These are phyloP conservation scores for Procambarus clarkii DNA, from an alignment of 1,140 invertebrate genomes.

Conservation along the genomic window DNA sequence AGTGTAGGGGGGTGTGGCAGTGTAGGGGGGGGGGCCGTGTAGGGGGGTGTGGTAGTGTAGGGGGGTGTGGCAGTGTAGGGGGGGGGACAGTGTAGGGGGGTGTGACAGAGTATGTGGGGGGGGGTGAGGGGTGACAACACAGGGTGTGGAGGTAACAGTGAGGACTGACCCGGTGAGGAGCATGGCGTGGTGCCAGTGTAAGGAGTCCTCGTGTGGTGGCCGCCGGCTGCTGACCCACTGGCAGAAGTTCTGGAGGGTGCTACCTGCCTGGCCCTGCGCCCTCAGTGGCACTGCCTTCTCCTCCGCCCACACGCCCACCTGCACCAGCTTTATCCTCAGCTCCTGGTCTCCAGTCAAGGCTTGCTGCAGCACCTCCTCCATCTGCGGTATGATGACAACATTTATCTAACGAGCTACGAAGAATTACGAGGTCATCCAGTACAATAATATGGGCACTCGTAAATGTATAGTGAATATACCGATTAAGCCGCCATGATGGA, in stretches of 20 bases:
- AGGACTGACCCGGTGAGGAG: slow-evolving; percentile 46
- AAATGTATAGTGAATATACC: neutral
- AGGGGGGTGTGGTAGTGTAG: neutral
- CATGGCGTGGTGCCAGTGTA: slow-evolving; percentile 56
- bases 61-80: neutral
- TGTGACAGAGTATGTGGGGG: neutral
- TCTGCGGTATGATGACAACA: neutral
- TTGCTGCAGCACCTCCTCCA: slow-evolving; percentile 34
- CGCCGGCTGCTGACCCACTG: slow-evolving; percentile 34
- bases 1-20: neutral
- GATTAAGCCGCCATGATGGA: neutral
- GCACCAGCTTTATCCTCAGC: slow-evolving; percentile 37
- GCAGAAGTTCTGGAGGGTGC: slow-evolving; percentile 34
- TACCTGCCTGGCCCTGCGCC: neutral
- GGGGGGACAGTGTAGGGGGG: neutral
- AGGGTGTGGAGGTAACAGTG: too few species aligned
- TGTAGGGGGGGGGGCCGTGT: neutral
- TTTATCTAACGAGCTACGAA: neutral
- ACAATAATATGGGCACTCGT: neutral
- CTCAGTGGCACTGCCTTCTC: slow-evolving; percentile 5
- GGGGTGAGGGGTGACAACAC: neutral
- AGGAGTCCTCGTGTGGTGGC: neutral
- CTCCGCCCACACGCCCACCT: slow-evolving; percentile 52
- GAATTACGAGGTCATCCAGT: neutral
- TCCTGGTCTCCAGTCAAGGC: neutral